Base-by-base conservation (phyloP, 2,888 invertebrate species). In the Drosophila borealis region DNA sequence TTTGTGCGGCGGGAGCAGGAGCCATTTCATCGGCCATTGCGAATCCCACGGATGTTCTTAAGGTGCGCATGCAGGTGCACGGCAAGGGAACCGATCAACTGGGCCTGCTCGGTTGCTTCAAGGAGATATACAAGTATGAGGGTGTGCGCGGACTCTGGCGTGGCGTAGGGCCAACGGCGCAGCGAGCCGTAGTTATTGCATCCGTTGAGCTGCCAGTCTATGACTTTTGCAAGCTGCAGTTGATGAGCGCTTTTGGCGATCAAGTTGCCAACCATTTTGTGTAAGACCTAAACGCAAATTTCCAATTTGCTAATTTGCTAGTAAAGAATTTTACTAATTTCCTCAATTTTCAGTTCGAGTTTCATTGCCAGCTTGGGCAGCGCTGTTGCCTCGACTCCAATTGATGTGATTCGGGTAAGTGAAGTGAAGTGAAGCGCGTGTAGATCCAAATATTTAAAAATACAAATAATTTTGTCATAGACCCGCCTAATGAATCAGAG, bases 401-500 rank as follows among this genome's bases (percentile, higher is more conserved):
- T 98, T 63, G 98, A 98, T 93, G 98, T 98, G 70, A 95, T 98
- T 69, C 94, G 98, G 93, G 98, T 98, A 92, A 94, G 95, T 73
- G 4, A 2, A 19, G 17, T 3, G 2, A 3, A n/a, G 9, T 29
- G 29, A 8, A 29, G 29, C 6, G 8, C 2, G 29, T 29, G 25
- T 25, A 25, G 8, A 29, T 29, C 29, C 29, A 29, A 29, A 29
- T 2, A 29, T 8, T 8, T 29, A 29, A 29, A 29, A 8, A 25
- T 25, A 25, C 4, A 25, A 29, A 29, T 29, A 2, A 29, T 21
- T 17, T 39, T 17, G n/a, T 11, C 1, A 44, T 93, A 98, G 98
- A 98, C 98, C 53, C 95, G 98, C 75, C 93, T 98, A 83, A 98
- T 98, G 98, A 98, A 98, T 93, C 98, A 98, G 94, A 95, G 95